phyloP scores from a whole-genome alignment of 2,888 invertebrate genomes.

The Drosophila subsilvestris region DNA sequence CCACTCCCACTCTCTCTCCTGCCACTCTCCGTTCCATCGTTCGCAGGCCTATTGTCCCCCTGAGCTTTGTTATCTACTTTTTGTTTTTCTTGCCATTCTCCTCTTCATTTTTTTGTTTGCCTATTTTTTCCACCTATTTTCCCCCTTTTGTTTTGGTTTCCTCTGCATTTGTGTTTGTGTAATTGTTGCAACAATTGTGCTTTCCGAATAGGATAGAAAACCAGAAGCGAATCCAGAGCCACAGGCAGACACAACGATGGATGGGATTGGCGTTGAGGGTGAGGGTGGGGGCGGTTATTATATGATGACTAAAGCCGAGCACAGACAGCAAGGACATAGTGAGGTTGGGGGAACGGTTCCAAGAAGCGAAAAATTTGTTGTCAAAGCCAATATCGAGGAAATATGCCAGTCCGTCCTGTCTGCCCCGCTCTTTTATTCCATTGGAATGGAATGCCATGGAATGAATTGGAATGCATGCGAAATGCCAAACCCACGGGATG shows the following conservation, averaged over 20 bases:
- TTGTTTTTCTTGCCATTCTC: slow-evolving; percentile 2
- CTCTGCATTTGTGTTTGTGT: slow-evolving; percentile 57
- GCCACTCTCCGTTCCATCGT: not conserved
- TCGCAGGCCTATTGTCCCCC: slow-evolving; percentile 33
- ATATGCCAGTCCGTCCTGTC: not conserved
- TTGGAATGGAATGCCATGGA: not conserved
- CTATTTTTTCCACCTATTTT: slow-evolving; percentile 13
- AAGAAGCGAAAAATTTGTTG: slow-evolving; percentile 41
- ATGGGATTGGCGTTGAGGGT: too few relatives aligned
- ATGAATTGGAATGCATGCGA: slow-evolving; percentile 13
- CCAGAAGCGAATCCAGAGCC: slow-evolving; percentile 1
- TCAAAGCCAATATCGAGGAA: slow-evolving; percentile 30
- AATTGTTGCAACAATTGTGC: slow-evolving; percentile 76
- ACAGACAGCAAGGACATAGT: not conserved
- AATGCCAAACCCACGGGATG: not conserved
- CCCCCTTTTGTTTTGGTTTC: not conserved
- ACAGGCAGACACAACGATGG: not conserved
- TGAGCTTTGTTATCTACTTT: slow-evolving; percentile 38
- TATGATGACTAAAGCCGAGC: slow-evolving; percentile 3
- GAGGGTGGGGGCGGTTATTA: slow-evolving; percentile 13
- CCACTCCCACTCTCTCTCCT: too few relatives aligned
- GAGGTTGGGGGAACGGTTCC: slow-evolving; percentile 3
- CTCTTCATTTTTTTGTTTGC: slow-evolving; percentile 21
- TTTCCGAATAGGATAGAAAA: slow-evolving; percentile 33
- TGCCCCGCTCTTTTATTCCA: too few relatives aligned